These are phyloP conservation scores for Xestia ashworthii DNA, from an alignment of 2,888 invertebrate species.

Conservation along the genomic window DNA sequence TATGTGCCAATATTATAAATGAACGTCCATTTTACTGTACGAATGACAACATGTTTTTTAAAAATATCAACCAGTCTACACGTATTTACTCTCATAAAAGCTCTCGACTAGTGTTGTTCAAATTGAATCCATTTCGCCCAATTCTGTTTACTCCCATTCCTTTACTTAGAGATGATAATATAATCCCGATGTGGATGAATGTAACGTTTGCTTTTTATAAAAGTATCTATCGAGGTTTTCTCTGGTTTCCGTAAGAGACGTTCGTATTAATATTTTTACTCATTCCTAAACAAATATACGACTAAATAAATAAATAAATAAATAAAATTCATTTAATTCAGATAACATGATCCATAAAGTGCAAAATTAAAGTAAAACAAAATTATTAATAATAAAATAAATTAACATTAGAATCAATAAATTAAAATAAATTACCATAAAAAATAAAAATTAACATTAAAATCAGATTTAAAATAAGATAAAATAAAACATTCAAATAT, in stretches of 20 bases:
- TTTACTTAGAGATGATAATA: conserved; percentile 15
- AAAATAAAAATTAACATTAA: too few species aligned
- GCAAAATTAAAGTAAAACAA: too few species aligned
- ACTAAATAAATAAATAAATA: too few species aligned
- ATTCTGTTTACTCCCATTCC: conserved; percentile 44
- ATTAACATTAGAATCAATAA: too few species aligned
- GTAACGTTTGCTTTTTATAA: conserved; percentile 4
- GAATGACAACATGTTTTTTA: not conserved
- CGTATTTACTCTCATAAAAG: conserved; percentile 48
- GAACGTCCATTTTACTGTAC: not conserved
- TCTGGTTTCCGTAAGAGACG: too few species aligned
- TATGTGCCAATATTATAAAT: not conserved
- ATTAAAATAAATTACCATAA: too few species aligned
- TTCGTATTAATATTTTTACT: not conserved
- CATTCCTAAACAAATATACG: too few species aligned
- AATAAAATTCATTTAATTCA: too few species aligned
- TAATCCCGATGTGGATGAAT: conserved; percentile 4
- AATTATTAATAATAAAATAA: too few species aligned
- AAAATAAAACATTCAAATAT: too few species aligned
- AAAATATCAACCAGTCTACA: conserved; percentile 11
- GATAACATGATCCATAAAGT: too few species aligned
- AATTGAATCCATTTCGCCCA: conserved; percentile 45
- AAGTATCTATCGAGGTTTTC: not conserved
- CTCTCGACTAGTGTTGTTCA: conserved; percentile 42
- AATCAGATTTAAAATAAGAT: too few species aligned